These are phyloP conservation scores for Empis livida DNA, from an alignment of 2,888 invertebrate genomes.

Conservation along the genomic window DNA sequence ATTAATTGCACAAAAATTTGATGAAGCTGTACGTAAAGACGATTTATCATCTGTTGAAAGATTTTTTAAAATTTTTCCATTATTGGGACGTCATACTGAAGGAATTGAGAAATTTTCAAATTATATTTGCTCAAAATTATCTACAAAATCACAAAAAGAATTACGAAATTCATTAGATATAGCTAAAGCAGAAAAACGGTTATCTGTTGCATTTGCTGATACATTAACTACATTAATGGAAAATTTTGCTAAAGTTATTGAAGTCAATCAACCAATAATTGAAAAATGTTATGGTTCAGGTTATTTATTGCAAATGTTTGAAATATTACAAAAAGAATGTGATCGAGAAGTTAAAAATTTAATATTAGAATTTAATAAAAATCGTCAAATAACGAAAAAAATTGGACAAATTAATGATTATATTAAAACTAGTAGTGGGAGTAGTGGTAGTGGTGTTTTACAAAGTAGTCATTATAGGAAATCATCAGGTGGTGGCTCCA, in stretches of 20 bases:
- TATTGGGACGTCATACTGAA: constrained; percentile 80
- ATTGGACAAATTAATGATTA: constrained; percentile 49
- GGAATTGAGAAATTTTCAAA: constrained; percentile 79
- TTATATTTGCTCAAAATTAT: constrained; percentile 66
- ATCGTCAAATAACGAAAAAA: constrained; percentile 49
- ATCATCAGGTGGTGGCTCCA: constrained; percentile 26
- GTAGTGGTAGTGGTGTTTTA: constrained; percentile 14
- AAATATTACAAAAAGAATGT: constrained; percentile 64
- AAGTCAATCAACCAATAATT: constrained; percentile 77
- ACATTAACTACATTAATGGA: constrained; percentile 74
- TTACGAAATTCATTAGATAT: constrained; percentile 52
- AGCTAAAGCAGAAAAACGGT: constrained; percentile 53
- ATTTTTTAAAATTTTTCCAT: constrained; percentile 93
- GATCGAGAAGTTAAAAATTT: constrained; percentile 50
- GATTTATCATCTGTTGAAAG: constrained; percentile 85
- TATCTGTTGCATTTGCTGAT: constrained; percentile 71
- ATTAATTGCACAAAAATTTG: constrained; percentile 61
- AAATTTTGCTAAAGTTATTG: constrained; percentile 68
- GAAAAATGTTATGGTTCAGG: constrained; percentile 83
- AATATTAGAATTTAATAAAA: constrained; percentile 57
- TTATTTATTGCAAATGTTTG: constrained; percentile 54
- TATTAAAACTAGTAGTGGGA: constrained; percentile 31
- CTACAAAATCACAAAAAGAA: constrained; percentile 58
- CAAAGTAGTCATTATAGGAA: constrained; percentile 30
- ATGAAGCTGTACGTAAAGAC: constrained; percentile 77